phyloP scores from a whole-genome alignment of 2,797 vertebrate species.

The Synanceia verrucosa region DNA sequence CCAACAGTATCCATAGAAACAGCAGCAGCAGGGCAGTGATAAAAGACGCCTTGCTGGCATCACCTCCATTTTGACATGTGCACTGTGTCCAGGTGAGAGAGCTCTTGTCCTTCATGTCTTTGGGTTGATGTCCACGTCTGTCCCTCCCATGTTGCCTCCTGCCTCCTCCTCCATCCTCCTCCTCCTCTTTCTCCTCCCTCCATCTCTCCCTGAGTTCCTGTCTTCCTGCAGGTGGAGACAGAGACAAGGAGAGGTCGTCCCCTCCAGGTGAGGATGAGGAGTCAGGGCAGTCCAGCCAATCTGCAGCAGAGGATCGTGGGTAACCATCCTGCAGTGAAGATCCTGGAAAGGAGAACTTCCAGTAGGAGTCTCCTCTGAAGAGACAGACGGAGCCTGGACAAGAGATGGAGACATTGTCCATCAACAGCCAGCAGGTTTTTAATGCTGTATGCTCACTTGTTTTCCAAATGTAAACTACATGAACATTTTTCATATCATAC shows the following conservation, averaged over 20 bases:
- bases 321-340: constrained; percentile 71
- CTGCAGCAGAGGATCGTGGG: constrained; percentile 74
- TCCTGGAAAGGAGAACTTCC: constrained; percentile 77
- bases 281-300: constrained; percentile 80
- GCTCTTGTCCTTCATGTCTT: constrained; percentile 19
- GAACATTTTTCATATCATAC: background rate
- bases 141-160: background rate
- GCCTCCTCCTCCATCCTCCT: constrained; percentile 1
- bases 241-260: constrained; percentile 54
- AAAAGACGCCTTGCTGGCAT: background rate
- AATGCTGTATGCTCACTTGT: background rate
- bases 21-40: background rate
- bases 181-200: constrained; percentile 33
- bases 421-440: background rate
- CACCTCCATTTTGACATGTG: constrained; percentile 62
- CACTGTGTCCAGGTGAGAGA: constrained; percentile 58
- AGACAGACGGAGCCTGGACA: constrained; percentile 73
- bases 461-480: background rate
- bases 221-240: constrained; percentile 51
- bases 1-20: constrained; percentile 1
- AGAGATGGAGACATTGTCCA: background rate
- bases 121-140: constrained; percentile 20
- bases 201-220: constrained; percentile 63
- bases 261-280: constrained; percentile 25
- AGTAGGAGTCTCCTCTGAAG: constrained; percentile 80